Percentiles rank a stretch among this genome's conserved stretches.
phyloP scores from a whole-genome alignment of 2,888 invertebrate species.

The Bombylius major region DNA sequence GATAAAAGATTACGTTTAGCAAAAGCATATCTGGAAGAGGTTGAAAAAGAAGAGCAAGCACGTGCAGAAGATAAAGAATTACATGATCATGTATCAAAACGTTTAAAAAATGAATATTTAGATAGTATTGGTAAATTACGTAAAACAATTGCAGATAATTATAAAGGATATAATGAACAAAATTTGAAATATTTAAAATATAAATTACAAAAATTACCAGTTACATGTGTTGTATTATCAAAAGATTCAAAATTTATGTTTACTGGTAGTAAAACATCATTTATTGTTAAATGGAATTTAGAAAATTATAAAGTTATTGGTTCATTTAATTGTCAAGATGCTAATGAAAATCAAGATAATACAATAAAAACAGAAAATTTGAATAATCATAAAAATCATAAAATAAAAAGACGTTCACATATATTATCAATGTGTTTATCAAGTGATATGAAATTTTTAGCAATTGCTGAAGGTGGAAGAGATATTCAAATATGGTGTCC shows the following conservation, averaged over 20 bases:
- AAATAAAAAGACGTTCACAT: slow-evolving; percentile 26
- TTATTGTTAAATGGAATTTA: slow-evolving; percentile 74
- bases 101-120: slow-evolving; percentile 72
- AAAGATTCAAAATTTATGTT: slow-evolving; percentile 58
- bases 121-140: slow-evolving; percentile 74
- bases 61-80: slow-evolving; percentile 49
- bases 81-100: slow-evolving; percentile 41
- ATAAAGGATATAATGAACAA: slow-evolving; percentile 35
- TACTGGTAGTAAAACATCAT: slow-evolving; percentile 79
- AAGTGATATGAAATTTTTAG: slow-evolving; percentile 70
- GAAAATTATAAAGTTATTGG: slow-evolving; percentile 49
- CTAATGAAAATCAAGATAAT: slow-evolving; percentile 31
- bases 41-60: slow-evolving; percentile 66
- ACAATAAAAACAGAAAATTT: slow-evolving; percentile 10
- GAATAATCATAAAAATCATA: slow-evolving; percentile 5
- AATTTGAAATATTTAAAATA: slow-evolving; percentile 48
- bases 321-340: slow-evolving; percentile 34
- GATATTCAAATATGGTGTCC: slow-evolving; percentile 78
- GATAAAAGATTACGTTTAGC: slow-evolving; percentile 83
- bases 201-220: slow-evolving; percentile 62
- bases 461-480: slow-evolving; percentile 53
- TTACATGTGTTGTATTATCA: slow-evolving; percentile 72
- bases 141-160: slow-evolving; percentile 56
- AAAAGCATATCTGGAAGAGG: slow-evolving; percentile 77
- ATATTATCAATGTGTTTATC: slow-evolving; percentile 60